phyloP scores from a whole-genome alignment of 2,888 invertebrate species.

The Mechanitis messenoides region DNA sequence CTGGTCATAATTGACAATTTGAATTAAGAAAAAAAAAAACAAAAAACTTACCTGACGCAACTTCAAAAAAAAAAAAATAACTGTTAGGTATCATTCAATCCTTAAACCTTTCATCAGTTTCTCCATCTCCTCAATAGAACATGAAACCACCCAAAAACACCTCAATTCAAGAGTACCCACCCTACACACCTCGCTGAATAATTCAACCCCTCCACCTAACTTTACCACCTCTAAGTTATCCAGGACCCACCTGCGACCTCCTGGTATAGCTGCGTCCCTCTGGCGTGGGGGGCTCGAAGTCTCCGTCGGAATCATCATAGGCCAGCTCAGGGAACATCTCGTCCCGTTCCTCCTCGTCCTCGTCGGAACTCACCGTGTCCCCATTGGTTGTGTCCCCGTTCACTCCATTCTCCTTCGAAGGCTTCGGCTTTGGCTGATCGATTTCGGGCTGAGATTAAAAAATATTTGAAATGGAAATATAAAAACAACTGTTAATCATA shows the following conservation, averaged over 20 bases:
- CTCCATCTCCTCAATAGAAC: no score
- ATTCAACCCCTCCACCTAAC: no score
- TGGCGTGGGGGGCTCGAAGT: slow-evolving; percentile 50
- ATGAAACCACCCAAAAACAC: no score
- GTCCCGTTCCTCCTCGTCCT: slow-evolving; percentile 45
- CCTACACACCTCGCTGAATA: no score
- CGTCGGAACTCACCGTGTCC: slow-evolving; percentile 45
- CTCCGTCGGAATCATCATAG: slow-evolving; percentile 65
- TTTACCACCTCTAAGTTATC: not conserved
- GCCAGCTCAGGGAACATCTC: slow-evolving; percentile 70
- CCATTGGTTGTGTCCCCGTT: slow-evolving; percentile 48
- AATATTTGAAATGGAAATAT: slow-evolving; percentile 1
- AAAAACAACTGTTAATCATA: no score
- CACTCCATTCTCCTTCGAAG: slow-evolving; percentile 54
- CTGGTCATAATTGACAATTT: no score
- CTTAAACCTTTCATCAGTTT: no score
- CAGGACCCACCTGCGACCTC: slow-evolving; percentile 60
- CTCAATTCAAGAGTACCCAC: no score
- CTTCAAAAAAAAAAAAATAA: no score
- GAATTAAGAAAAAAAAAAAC: no score
- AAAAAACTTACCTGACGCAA: no score
- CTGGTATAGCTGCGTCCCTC: slow-evolving; percentile 59
- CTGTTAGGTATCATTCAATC: no score
- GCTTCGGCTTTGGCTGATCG: slow-evolving; percentile 35
- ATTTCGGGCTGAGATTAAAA: slow-evolving; percentile 43